Evolutionary conservation across 2,888 invertebrate species (phyloP).

Genomic region (Alloplasta piceator): DNA sequence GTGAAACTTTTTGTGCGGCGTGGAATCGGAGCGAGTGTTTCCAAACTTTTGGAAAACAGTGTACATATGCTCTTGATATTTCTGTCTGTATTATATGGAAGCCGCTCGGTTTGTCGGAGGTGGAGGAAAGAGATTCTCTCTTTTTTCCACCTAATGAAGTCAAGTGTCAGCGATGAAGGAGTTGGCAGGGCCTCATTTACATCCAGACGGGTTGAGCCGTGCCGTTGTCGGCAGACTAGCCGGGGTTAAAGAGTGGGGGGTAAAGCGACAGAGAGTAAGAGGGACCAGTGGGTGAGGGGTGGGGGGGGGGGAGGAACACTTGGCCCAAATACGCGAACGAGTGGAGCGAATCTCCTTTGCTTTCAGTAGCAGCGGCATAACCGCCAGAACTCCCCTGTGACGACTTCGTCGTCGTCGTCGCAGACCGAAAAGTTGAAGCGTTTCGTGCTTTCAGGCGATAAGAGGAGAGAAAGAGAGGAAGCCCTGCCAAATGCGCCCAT

Average conservation of each 20-base stretch:
- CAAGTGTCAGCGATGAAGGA: constrained; percentile 71
- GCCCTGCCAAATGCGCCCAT: constrained; percentile 49
- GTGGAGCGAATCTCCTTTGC: constrained; percentile 64
- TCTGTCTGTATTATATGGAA: constrained; percentile 29
- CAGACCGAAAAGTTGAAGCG: constrained; percentile 70
- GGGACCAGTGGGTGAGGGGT: constrained; percentile 47
- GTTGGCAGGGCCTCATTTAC: constrained; percentile 75
- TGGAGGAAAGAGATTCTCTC: constrained; percentile 33
- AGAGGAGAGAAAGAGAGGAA: constrained; percentile 63
- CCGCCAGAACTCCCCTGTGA: constrained; percentile 38
- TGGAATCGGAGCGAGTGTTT: no score
- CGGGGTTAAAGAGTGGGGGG: constrained; percentile 25
- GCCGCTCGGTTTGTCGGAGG: not conserved
- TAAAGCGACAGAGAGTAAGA: constrained; percentile 29
- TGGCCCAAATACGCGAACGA: constrained; percentile 75
- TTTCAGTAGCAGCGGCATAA: constrained; percentile 44
- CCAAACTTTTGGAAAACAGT: no score
- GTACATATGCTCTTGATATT: constrained; percentile 60
- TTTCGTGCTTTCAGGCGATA: constrained; percentile 71
- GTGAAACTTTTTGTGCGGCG: no score
- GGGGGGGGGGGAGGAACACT: constrained; percentile 71
- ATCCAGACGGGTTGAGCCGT: constrained; percentile 72
- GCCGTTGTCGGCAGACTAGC: constrained; percentile 34
- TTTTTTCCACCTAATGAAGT: constrained; percentile 70
- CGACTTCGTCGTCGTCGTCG: constrained; percentile 52